phyloP scores from a whole-genome alignment of 2,113 vertebrate species.

The Scortum barcoo region DNA sequence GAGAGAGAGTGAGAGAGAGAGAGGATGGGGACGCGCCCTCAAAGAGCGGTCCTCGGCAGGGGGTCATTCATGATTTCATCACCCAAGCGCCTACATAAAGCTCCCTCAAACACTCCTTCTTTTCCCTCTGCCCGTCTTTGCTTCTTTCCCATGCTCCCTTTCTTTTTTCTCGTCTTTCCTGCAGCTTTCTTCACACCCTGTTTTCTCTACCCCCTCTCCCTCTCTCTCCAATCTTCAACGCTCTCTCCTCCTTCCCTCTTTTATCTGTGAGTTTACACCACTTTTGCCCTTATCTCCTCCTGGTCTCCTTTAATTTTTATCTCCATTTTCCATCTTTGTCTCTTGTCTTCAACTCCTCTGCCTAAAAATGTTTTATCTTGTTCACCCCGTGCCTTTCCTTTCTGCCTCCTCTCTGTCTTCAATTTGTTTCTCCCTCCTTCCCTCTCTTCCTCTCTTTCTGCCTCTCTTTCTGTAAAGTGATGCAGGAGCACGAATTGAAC shows the following conservation, averaged over 20 bases:
- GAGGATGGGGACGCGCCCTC: constrained; percentile 56
- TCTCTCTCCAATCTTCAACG: constrained; percentile 3
- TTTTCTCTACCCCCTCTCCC: constrained; percentile 49
- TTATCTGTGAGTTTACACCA: constrained; percentile 39
- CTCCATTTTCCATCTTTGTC: not conserved
- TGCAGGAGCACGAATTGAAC: constrained; percentile 31
- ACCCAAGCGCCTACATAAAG: constrained; percentile 69
- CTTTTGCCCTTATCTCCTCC: constrained; percentile 36
- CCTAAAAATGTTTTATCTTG: not conserved
- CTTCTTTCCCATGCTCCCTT: constrained; percentile 74
- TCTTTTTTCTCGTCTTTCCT: constrained; percentile 59
- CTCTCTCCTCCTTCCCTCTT: constrained; percentile 5
- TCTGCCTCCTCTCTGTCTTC: constrained; percentile 1
- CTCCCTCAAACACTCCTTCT: constrained; percentile 63
- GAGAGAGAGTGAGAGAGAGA: not conserved
- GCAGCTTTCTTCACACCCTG: constrained; percentile 55
- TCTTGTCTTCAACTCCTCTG: not conserved
- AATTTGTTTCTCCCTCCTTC: not conserved
- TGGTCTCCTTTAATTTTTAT: constrained; percentile 18
- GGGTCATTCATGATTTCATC: constrained; percentile 78
- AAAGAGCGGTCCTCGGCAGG: constrained; percentile 67
- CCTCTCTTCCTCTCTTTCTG: not conserved
- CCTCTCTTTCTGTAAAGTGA: constrained; percentile 34
- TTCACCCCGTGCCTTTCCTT: not conserved
- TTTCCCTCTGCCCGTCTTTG: constrained; percentile 48